Conservation (phyloP, 2,888 invertebrate genomes). For the Lycophotia porphyrea region DNA sequence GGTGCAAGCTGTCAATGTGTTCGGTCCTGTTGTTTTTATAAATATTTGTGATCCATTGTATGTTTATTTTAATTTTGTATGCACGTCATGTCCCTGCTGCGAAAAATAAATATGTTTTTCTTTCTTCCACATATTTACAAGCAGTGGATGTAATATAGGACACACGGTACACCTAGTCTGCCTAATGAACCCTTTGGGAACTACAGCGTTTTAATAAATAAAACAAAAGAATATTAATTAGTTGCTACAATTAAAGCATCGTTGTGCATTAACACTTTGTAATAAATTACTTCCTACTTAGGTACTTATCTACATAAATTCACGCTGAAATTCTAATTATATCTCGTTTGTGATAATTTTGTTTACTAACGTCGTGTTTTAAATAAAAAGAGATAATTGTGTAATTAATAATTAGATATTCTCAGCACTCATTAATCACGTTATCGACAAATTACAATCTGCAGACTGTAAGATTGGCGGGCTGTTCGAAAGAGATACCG, state of each 20-base stretch:
- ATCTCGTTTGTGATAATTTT: conserved; percentile 29
- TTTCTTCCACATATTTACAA: too few species aligned
- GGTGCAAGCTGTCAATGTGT: too few species aligned
- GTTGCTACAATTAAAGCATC: conserved; percentile 4
- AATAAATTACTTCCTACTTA: conserved; percentile 24
- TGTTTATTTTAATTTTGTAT: too few species aligned
- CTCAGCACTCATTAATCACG: conserved; percentile 1
- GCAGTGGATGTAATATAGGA: too few species aligned
- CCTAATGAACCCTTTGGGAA: too few species aligned
- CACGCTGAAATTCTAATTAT: conserved; percentile 38
- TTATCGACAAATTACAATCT: conserved; percentile 15
- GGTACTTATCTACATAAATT: conserved; percentile 3
- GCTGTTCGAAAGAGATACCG: too few species aligned
- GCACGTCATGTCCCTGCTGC: too few species aligned
- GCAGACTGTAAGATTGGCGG: conserved; percentile 11
- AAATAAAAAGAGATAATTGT: conserved; percentile 24
- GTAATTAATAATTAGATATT: conserved; percentile 25
- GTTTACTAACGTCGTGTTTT: conserved; percentile 10
- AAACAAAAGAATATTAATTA: background rate
- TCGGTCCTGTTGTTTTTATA: too few species aligned
- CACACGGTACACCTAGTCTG: too few species aligned
- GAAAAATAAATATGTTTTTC: too few species aligned
- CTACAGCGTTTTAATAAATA: too few species aligned
- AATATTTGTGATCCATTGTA: too few species aligned
- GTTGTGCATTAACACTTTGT: background rate